Percentiles rank a stretch among this genome's conserved stretches.
Evolutionary conservation across 1,140 invertebrate species (phyloP).

Genomic region (Oryzaephilus surinamensis): DNA sequence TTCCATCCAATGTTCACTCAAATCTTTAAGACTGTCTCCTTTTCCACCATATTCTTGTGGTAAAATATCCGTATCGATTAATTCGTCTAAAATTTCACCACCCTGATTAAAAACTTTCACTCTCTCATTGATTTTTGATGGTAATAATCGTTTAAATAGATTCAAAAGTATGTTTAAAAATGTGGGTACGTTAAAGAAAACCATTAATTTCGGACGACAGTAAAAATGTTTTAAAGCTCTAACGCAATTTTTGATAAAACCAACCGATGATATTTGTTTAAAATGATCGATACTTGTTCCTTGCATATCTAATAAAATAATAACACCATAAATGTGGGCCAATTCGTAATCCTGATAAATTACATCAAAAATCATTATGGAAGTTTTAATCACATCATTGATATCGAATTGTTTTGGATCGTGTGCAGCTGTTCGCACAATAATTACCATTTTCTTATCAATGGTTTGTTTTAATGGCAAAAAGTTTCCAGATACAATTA

Average conservation of each 20-base stretch:
- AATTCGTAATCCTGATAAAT: conserved; percentile 39
- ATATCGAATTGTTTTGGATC: conserved; percentile 44
- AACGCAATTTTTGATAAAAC: conserved; percentile 46
- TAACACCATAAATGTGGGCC: conserved; percentile 45
- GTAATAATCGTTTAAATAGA: conserved; percentile 61
- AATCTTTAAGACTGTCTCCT: conserved; percentile 39
- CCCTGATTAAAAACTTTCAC: conserved; percentile 42
- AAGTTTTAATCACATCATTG: conserved; percentile 47
- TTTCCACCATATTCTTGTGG: conserved; percentile 50
- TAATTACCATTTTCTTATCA: conserved; percentile 42
- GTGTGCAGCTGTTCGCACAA: conserved; percentile 46
- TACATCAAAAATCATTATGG: conserved; percentile 48
- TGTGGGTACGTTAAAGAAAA: conserved; percentile 58
- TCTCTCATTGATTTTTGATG: conserved; percentile 49
- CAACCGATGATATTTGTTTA: conserved; percentile 45
- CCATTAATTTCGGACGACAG: conserved; percentile 51
- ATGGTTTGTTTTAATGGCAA: conserved; percentile 41
- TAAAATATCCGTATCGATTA: conserved; percentile 40
- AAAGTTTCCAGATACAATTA: conserved; percentile 47
- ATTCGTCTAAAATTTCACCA: conserved; percentile 33
- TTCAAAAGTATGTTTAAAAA: conserved; percentile 58
- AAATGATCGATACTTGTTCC: conserved; percentile 48
- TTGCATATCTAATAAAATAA: conserved; percentile 49
- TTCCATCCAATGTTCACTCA: conserved; percentile 47
- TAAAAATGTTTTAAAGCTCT: conserved; percentile 61